Conservation (phyloP, 2,888 invertebrate genomes). For the Steinernema carpocapsae region DNA sequence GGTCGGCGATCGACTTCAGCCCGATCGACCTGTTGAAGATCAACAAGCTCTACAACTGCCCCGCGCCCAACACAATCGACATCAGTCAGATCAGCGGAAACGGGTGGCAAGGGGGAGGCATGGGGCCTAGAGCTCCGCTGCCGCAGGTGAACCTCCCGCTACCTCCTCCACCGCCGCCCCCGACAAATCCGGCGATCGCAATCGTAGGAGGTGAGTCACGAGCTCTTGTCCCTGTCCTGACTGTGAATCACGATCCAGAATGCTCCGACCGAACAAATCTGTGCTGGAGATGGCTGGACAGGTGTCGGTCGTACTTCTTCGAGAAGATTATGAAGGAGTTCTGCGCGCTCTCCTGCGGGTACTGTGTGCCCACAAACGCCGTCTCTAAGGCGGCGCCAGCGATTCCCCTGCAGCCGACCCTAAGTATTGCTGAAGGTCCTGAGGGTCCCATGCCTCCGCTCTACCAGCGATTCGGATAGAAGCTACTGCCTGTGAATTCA, state of each 20-base stretch:
- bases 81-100: slow-evolving; percentile 15
- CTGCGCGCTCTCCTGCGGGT: slow-evolving; percentile 45
- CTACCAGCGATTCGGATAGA: slow-evolving; percentile 27
- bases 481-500: not conserved
- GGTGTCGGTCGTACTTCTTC: slow-evolving; percentile 66
- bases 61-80: slow-evolving; percentile 28
- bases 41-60: slow-evolving; percentile 67
- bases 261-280: slow-evolving; percentile 65
- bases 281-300: slow-evolving; percentile 67
- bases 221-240: not conserved
- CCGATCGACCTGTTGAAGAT: slow-evolving; percentile 67
- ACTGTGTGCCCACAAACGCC: slow-evolving; percentile 36
- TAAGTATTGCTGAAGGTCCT: not conserved
- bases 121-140: slow-evolving; percentile 20
- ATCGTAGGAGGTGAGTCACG: slow-evolving; percentile 1
- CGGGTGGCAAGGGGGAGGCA: slow-evolving; percentile 14
- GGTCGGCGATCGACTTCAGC: slow-evolving; percentile 66
- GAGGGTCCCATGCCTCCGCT: slow-evolving; percentile 4
- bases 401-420: not conserved
- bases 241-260: slow-evolving; percentile 38
- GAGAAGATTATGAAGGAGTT: slow-evolving; percentile 66
- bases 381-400: not conserved
- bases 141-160: slow-evolving; percentile 27
- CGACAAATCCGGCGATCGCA: not conserved
- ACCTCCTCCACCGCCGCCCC: slow-evolving; percentile 23